Conservation (phyloP, 1,140 invertebrate species). For the Amyelois transitella region DNA sequence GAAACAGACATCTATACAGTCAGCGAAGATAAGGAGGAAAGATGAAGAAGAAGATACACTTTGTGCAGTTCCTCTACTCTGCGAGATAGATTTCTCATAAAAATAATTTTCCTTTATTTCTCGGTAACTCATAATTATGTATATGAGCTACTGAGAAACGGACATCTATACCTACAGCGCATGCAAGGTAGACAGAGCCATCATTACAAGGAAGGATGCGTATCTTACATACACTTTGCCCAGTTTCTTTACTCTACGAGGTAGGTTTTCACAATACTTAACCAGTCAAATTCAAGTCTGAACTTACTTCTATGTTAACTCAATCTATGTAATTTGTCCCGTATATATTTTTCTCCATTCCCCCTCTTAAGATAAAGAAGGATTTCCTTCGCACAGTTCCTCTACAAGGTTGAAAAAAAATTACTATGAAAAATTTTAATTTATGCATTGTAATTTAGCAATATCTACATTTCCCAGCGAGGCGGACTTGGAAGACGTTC, state of each 20-base stretch:
- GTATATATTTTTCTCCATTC: no score
- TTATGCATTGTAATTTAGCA: neutral
- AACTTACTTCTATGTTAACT: no score
- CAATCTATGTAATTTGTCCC: no score
- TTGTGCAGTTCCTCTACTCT: slow-evolving; percentile 64
- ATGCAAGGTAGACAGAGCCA: slow-evolving; percentile 65
- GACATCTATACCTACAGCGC: slow-evolving; percentile 82
- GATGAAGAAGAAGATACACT: slow-evolving; percentile 59
- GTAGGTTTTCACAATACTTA: slow-evolving; percentile 22
- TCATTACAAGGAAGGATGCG: slow-evolving; percentile 73
- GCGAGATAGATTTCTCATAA: slow-evolving; percentile 44
- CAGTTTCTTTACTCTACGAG: slow-evolving; percentile 68
- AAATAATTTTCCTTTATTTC: neutral
- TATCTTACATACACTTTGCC: slow-evolving; percentile 63
- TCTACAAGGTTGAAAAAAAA: neutral
- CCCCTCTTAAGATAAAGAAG: no score
- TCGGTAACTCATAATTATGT: slow-evolving; percentile 57
- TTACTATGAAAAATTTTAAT: neutral
- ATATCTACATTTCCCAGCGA: slow-evolving; percentile 34
- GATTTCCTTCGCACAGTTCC: no score
- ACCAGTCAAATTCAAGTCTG: no score
- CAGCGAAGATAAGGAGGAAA: slow-evolving; percentile 75
- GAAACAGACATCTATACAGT: slow-evolving; percentile 86
- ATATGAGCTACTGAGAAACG: slow-evolving; percentile 90
- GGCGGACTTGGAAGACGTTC: slow-evolving; percentile 63